These are phyloP conservation scores for Drosophila nikananu DNA, from an alignment of 1,140 invertebrate genomes.

Conservation along the genomic window DNA sequence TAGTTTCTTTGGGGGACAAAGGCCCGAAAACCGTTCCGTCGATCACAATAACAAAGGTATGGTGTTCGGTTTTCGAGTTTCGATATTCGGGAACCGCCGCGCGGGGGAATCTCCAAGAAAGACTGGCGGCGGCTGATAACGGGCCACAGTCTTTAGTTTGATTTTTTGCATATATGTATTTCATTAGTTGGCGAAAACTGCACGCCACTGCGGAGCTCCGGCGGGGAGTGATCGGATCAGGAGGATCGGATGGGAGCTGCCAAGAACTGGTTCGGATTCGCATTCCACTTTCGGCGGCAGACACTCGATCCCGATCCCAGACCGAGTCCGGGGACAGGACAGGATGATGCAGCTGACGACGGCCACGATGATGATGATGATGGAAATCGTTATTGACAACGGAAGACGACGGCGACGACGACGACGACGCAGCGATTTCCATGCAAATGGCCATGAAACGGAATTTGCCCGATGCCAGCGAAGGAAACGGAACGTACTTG, in stretches of 20 bases:
- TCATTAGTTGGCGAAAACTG: slow-evolving; percentile 80
- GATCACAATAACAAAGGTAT: slow-evolving; percentile 37
- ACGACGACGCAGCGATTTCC: slow-evolving; percentile 65
- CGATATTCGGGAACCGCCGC: slow-evolving; percentile 6
- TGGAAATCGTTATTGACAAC: slow-evolving; percentile 84
- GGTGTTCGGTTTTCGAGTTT: slow-evolving; percentile 10
- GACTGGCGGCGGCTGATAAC: slow-evolving; percentile 66
- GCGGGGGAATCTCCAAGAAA: slow-evolving; percentile 52
- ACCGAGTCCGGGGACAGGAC: slow-evolving; percentile 35
- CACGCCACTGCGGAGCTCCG: slow-evolving; percentile 53
- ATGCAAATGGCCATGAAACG: slow-evolving; percentile 83
- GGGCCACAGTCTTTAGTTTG: slow-evolving; percentile 66
- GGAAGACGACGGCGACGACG: slow-evolving; percentile 60
- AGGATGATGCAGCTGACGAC: slow-evolving; percentile 59
- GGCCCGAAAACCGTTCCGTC: slow-evolving; percentile 65
- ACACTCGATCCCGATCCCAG: slow-evolving; percentile 37
- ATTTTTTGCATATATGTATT: slow-evolving; percentile 81
- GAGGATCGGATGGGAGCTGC: slow-evolving; percentile 31
- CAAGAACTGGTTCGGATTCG: slow-evolving; percentile 66
- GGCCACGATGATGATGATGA: slow-evolving; percentile 58
- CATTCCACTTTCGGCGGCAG: slow-evolving; percentile 68
- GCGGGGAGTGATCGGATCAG: slow-evolving; percentile 12
- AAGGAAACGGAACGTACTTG: slow-evolving; percentile 81
- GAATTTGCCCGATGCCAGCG: slow-evolving; percentile 62
- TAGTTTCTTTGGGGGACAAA: slow-evolving; percentile 74